Percentiles rank a stretch among this genome's conserved stretches.
These are phyloP conservation scores for Oryzias woworae DNA, from an alignment of 2,113 vertebrate genomes.

Conservation along the genomic window DNA sequence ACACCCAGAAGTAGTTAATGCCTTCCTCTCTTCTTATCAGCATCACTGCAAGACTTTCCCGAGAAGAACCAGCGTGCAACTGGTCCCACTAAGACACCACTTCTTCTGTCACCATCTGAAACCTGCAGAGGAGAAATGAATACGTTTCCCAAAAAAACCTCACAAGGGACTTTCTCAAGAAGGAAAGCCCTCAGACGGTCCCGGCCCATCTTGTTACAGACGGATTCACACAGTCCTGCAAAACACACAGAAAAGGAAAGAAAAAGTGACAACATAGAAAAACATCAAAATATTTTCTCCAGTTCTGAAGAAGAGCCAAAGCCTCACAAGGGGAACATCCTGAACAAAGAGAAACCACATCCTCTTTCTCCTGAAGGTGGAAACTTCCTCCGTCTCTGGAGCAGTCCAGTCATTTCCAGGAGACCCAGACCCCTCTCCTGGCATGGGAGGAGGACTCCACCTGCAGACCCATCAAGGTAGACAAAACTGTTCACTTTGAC, in stretches of 20 bases:
- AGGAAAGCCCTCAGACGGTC: not conserved
- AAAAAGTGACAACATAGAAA: not conserved
- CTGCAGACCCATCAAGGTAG: not conserved
- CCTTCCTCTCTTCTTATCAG: not conserved
- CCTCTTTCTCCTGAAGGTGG: not conserved
- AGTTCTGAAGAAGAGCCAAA: not conserved
- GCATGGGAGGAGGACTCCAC: slow-evolving; percentile 1
- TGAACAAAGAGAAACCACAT: slow-evolving; percentile 1
- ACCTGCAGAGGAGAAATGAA: slow-evolving; percentile 2
- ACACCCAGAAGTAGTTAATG: not conserved
- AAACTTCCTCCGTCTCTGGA: slow-evolving; percentile 45
- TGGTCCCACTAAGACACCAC: not conserved
- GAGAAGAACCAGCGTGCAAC: not conserved
- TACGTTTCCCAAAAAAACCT: not conserved
- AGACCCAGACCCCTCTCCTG: slow-evolving; percentile 24
- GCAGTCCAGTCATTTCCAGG: slow-evolving; percentile 65
- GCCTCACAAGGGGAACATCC: not conserved
- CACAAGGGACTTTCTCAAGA: not conserved
- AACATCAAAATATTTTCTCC: not conserved
- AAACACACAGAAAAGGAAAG: not conserved
- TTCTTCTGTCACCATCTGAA: slow-evolving; percentile 16
- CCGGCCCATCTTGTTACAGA: not conserved
- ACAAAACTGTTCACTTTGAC: too few relatives aligned
- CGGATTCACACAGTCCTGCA: not conserved
- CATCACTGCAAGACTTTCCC: not conserved